Conservation (phyloP, 2,888 invertebrate genomes). For the Anoplius nigerrimus region DNA sequence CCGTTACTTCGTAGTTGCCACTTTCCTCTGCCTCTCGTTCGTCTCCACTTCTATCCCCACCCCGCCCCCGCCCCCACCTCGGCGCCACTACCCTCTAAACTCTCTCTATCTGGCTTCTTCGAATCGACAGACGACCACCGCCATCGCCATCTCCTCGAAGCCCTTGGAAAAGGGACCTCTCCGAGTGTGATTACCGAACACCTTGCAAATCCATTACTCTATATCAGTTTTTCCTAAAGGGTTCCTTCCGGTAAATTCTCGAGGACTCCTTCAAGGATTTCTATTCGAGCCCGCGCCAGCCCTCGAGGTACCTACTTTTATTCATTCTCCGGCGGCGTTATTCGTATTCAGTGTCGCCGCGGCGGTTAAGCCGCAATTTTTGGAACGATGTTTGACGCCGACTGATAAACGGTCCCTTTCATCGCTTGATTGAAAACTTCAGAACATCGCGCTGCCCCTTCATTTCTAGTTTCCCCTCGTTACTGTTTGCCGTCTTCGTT, state of each 20-base stretch:
- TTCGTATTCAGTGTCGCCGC: slow-evolving; percentile 36
- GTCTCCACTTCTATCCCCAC: slow-evolving; percentile 11
- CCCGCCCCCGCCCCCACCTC: slow-evolving; percentile 24
- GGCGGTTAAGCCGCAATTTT: slow-evolving; percentile 15
- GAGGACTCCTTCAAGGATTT: slow-evolving; percentile 36
- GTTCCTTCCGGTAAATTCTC: slow-evolving; percentile 32
- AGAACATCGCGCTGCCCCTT: too few relatives aligned
- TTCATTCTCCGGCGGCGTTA: slow-evolving; percentile 34
- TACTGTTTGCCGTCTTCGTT: too few relatives aligned
- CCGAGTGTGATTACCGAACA: slow-evolving; percentile 58
- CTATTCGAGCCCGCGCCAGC: slow-evolving; percentile 28
- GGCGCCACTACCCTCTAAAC: slow-evolving; percentile 4
- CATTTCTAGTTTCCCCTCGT: too few relatives aligned
- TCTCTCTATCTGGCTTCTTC: slow-evolving; percentile 25
- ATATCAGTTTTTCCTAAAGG: slow-evolving; percentile 58
- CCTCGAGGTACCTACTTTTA: slow-evolving; percentile 29
- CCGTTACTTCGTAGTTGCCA: neutral
- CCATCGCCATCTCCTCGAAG: slow-evolving; percentile 25
- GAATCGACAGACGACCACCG: slow-evolving; percentile 3
- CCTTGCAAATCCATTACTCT: slow-evolving; percentile 60
- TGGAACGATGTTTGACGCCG: neutral
- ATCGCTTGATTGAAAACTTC: too few relatives aligned
- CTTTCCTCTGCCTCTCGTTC: neutral
- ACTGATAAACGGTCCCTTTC: too few relatives aligned
- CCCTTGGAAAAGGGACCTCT: slow-evolving; percentile 35